Base-by-base conservation (phyloP, 2,113 vertebrate genomes). In the Onychostoma macrolepis region DNA sequence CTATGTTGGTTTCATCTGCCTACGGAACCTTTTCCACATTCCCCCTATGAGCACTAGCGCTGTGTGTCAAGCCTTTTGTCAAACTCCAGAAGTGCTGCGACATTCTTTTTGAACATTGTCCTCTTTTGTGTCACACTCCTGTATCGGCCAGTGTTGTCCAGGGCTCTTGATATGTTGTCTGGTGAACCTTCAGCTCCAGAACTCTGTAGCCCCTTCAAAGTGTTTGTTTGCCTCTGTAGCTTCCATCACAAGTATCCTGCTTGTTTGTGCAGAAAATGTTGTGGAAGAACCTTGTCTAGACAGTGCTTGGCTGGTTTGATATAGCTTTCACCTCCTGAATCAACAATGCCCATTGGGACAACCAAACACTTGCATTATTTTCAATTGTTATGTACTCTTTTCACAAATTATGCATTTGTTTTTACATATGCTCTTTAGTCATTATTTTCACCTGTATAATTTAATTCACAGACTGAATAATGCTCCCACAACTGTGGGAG, bases 41-140 rank as follows among this genome's bases (percentile, higher is more conserved):
- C n/a, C 9, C 41, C 45, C 45, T 45, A 77, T 19, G 75, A 53
- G 41, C 41, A 67, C 19, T 36, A 24, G 26, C 28, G 26, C 36
- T 4, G 1, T 38, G 26, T 26, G 24, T 65, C 61, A 9, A 45
- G 24, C 3, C 21, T 69, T 83, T 83, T 71, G 80, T 17, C 61
- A 48, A 67, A 67, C 80, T 82, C 58, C 24, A 67, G 80, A 82
- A 48, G 11, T 67, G 38, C 80, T 82, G 38, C 9, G 15, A 65
- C 6, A 82, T 28, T 82, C 36, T 67, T 83, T 83, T 69, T 69
- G 26, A 77, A 50, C n/a, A 77, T 1, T 50, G 15, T 48, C 45
- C 15, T 9, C 13, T 50, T 30, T 50, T 77, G 26, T 69, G 26
- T 33, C 28, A 13, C 9, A 50, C 17, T 50, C 43, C 43, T 48